Evolutionary conservation across 2,113 vertebrate species (phyloP).

Genomic region (Malurus alboscapulatus): DNA sequence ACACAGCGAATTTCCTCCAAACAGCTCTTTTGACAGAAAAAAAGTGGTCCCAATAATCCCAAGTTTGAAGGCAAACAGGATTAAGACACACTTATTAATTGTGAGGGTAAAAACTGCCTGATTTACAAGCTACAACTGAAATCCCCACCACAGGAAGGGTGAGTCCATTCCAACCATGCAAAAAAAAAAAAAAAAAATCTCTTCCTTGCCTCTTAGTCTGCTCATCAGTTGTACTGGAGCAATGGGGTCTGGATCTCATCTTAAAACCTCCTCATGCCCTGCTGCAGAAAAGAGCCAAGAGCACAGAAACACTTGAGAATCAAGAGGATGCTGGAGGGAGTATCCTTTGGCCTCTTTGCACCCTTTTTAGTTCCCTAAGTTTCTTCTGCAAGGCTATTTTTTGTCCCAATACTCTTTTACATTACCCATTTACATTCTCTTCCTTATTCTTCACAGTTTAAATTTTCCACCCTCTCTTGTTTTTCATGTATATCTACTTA

Average conservation of each 20-base stretch:
- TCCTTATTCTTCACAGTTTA: not conserved
- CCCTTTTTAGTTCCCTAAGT: not conserved
- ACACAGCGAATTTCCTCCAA: not conserved
- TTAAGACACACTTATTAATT: not conserved
- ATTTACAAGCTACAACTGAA: not conserved
- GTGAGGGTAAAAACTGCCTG: not conserved
- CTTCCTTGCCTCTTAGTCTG: not conserved
- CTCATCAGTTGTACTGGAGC: accelerated
- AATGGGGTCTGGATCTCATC: not conserved
- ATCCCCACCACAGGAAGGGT: not conserved
- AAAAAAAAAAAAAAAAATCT: not conserved
- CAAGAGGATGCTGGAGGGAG: not conserved
- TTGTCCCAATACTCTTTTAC: not conserved
- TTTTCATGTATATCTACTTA: not conserved
- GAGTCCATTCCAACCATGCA: not conserved
- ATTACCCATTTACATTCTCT: not conserved
- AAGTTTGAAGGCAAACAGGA: not conserved
- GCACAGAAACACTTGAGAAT: not conserved
- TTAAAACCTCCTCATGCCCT: not conserved
- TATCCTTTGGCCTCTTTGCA: not conserved
- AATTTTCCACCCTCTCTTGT: not conserved
- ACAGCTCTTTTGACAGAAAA: not conserved
- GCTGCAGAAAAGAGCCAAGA: not conserved
- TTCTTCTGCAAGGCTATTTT: not conserved
- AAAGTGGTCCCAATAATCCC: not conserved